phyloP scores from a whole-genome alignment of 2,113 vertebrate species.

The Pygathrix nemaeus region DNA sequence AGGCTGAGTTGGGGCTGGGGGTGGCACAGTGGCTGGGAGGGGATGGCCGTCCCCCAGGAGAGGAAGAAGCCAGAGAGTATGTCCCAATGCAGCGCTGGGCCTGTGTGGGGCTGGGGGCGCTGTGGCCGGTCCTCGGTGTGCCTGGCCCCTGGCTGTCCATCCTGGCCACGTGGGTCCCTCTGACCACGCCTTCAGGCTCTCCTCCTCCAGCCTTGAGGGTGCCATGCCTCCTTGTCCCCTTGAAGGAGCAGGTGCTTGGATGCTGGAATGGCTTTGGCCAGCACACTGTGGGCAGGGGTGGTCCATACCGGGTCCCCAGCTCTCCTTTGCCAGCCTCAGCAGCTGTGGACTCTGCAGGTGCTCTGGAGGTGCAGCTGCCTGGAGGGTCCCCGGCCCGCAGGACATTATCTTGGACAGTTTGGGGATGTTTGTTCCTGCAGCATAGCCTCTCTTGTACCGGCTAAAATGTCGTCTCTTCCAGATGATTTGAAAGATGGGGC shows the following conservation, averaged over 20 bases:
- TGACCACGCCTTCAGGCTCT: neutral
- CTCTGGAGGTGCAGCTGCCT: neutral
- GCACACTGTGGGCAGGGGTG: neutral
- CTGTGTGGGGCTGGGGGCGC: neutral
- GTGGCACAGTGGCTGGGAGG: neutral
- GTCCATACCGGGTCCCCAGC: neutral
- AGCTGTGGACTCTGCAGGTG: neutral
- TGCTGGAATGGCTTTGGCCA: neutral
- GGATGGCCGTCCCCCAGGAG: neutral
- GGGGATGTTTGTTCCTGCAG: neutral
- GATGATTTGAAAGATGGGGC: neutral
- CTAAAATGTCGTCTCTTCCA: too few relatives aligned
- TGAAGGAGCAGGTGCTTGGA: neutral
- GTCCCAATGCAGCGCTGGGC: neutral
- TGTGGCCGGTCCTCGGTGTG: rapidly evolving
- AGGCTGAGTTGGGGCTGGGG: neutral
- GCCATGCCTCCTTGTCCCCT: neutral
- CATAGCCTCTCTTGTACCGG: neutral
- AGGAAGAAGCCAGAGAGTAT: neutral
- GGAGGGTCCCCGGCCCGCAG: neutral
- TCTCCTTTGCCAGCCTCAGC: too few relatives aligned
- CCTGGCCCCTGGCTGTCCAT: neutral
- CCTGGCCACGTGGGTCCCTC: neutral
- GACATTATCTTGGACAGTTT: neutral
- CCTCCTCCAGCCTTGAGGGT: too few relatives aligned